Evolutionary conservation across 2,113 vertebrate genomes (phyloP), one percentile per base, ranked within the genome.

Genomic region (Eubucco bourcierii): DNA sequence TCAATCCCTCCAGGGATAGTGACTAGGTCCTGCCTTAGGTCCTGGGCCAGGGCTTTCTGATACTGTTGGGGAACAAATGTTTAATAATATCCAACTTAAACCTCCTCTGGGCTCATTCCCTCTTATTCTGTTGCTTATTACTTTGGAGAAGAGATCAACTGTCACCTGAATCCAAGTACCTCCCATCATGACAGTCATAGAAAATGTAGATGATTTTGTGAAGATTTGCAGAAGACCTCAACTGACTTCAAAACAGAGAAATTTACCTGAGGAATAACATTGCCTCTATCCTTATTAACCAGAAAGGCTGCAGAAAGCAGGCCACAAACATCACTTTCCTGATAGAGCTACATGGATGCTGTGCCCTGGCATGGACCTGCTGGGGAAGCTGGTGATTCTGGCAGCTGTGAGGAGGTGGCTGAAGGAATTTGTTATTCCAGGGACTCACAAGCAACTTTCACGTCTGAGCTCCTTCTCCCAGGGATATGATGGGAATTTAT

Each of bases 381-480:
- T 79, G 80, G n/a, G 50, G 31, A 56, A 87, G 59, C 41, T 70
- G 78, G 74, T 65, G 15, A 55, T 93, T 68, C 88, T 93, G 78
- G 71, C 74, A 76, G 77, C 84, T 81, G 70, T 4, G 50, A 68
- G 86, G 86, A 80, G 88, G 46, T 27, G 77, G 71, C 83, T 87
- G 80, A 39, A 91, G 53, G 92, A 84, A 88, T 94, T 71, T 88
- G 60, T 61, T 88, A 82, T 88, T 10, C 15, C 37, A 84, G 10
- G 63, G 90, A 76, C 84, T 94, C 92, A 19, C 34, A 47, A 71
- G 94, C 74, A 84, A 77, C 84, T 94, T 90, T 64, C 66, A 65
- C 39, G 28, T 55, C 59, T 12, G 67, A 96, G 84, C 78, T 89
- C 4, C 95, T 92, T 66, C 94, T 96, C 92, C 86, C 41, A 33